Conservation (phyloP, 2,113 vertebrate species). For the Aegithalos caudatus region DNA sequence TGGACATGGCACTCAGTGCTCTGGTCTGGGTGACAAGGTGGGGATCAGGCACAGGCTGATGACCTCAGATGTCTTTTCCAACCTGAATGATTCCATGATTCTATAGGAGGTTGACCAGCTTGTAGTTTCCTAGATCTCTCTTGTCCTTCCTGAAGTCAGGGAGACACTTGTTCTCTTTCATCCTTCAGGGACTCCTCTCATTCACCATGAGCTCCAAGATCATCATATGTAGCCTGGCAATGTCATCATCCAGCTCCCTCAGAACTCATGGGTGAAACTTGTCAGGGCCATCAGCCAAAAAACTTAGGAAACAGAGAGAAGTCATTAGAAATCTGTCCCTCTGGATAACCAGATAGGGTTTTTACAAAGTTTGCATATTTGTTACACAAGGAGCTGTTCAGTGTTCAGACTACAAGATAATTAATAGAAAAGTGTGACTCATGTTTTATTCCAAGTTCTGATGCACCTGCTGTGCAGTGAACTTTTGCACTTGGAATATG, state of each 20-base stretch:
- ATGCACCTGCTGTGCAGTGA: neutral
- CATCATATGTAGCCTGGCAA: rapidly evolving
- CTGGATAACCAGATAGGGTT: neutral
- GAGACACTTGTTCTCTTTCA: neutral
- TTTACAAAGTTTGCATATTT: neutral
- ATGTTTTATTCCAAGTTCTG: constrained; percentile 20
- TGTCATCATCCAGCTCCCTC: neutral
- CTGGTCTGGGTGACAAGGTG: neutral
- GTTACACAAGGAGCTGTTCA: neutral
- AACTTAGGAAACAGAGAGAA: neutral
- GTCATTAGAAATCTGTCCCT: neutral
- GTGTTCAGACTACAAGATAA: neutral
- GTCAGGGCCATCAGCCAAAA: neutral
- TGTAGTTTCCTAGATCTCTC: neutral
- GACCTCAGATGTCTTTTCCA: neutral
- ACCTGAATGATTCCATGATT: neutral
- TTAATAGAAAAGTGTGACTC: neutral
- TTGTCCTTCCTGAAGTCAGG: neutral
- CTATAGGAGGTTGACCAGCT: neutral
- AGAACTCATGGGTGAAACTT: neutral
- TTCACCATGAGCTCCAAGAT: neutral
- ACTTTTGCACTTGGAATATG: constrained; percentile 44
- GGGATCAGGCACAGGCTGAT: too few relatives aligned
- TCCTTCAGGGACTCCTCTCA: neutral
- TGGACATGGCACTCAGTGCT: neutral